A percentile compares a stretch with the other conserved stretches of the same genome.
Conservation (phyloP, 2,888 invertebrate species). For the Platypus cylindrus region DNA sequence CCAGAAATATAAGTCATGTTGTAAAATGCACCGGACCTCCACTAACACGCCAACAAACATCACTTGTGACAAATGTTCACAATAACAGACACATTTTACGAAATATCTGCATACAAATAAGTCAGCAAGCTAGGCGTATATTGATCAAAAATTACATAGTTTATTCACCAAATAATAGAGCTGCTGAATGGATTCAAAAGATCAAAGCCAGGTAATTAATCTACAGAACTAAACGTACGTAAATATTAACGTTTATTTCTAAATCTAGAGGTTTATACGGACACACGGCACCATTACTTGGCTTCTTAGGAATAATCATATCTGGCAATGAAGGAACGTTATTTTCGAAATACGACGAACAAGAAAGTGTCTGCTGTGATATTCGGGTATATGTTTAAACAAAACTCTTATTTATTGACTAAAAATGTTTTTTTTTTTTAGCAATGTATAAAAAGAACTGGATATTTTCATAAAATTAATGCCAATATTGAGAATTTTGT, state of each 20-base stretch:
- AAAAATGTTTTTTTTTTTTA: not conserved
- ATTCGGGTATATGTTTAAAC: conserved; percentile 43
- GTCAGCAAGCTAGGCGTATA: conserved; percentile 49
- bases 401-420: not conserved
- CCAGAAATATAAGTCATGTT: conserved; percentile 31
- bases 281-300: conserved; percentile 61
- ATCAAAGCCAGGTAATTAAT: conserved; percentile 43
- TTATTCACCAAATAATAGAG: conserved; percentile 52
- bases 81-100: conserved; percentile 28
- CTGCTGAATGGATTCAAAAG: conserved; percentile 47
- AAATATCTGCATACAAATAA: conserved; percentile 41
- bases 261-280: conserved; percentile 48
- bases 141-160: conserved; percentile 58
- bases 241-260: too few species aligned
- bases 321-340: conserved; percentile 61
- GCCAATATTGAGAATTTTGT: conserved; percentile 3
- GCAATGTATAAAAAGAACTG: not conserved
- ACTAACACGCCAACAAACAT: conserved; percentile 21
- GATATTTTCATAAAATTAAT: not conserved
- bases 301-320: conserved; percentile 58
- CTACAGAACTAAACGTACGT: conserved; percentile 8
- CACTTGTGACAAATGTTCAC: conserved; percentile 17
- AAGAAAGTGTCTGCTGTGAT: conserved; percentile 67
- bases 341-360: conserved; percentile 63
- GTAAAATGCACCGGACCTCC: too few species aligned